Evolutionary conservation across 2,113 vertebrate genomes (phyloP).

Genomic region (Jacana jacana): DNA sequence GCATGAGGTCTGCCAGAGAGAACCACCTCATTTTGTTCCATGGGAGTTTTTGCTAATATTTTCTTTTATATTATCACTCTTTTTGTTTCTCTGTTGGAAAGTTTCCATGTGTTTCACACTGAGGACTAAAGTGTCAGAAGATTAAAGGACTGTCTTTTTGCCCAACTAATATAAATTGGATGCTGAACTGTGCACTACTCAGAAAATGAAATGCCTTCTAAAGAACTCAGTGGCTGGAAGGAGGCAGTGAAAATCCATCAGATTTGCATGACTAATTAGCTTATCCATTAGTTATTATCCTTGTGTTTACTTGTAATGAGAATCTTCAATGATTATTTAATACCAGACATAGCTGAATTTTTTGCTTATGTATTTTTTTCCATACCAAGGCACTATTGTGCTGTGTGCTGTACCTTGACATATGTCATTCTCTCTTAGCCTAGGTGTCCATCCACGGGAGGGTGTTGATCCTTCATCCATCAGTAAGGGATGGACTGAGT

Average conservation of each 20-base stretch:
- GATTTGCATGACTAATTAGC: conserved; percentile 59
- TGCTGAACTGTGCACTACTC: not conserved
- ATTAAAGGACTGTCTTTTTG: conserved; percentile 46
- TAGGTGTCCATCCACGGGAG: not conserved
- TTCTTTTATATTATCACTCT: conserved; percentile 29
- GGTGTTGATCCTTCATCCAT: not conserved
- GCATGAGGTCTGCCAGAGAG: not conserved
- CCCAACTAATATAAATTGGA: conserved; percentile 10
- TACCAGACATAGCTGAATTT: not conserved
- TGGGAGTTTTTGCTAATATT: conserved; percentile 16
- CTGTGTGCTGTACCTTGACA: not conserved
- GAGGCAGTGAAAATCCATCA: conserved; percentile 49
- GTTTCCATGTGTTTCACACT: conserved; percentile 5
- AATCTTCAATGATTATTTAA: conserved; percentile 42
- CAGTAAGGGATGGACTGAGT: not conserved
- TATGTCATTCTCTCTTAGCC: not conserved
- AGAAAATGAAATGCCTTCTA: conserved; percentile 31
- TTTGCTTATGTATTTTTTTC: not conserved
- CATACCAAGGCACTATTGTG: not conserved
- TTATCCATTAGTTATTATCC: conserved; percentile 45
- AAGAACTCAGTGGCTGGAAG: conserved; percentile 42
- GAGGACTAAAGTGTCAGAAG: conserved; percentile 49
- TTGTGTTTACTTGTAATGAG: conserved; percentile 53
- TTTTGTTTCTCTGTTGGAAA: conserved; percentile 25
- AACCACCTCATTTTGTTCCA: conserved; percentile 2